Base-by-base conservation (phyloP, 1,140 invertebrate genomes). In the Lepidurus arcticus region DNA sequence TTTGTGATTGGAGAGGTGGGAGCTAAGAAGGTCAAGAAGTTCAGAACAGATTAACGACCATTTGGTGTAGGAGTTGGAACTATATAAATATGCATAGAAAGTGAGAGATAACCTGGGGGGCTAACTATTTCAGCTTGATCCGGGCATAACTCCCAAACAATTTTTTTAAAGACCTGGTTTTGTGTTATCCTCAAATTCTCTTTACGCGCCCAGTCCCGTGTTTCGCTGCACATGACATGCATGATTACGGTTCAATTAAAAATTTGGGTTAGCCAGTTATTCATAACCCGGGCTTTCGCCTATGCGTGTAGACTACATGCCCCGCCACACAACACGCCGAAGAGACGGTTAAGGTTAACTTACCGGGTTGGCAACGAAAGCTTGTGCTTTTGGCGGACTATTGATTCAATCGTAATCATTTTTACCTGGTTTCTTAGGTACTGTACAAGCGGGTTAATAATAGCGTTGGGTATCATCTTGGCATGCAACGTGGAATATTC, bases 401-500 rank as follows among this genome's bases (percentile, higher is more conserved):
- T 65, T 21, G 53, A 65, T 65, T 65, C 8, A 13, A 21, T 65
- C 53, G 53, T 65, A 21, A 7, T 65, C 21, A n/a, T 65, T 65
- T 65, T 9, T 21, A 65, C 13, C 53, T 7, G 53, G 21, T 65
- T 21, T 21, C 16, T 16, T 21, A 10, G 9, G n/a, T 13, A 53
- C 21, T 53, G 24, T 53, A 65, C 53, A 65, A 16, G 8, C 6
- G 53, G 21, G 53, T 13, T 65, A 65, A 65, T 65, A 65, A 65
- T 65, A 65, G 53, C 16, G 53, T 65, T 65, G 53, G 53, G 21
- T 65, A 65, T 21, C 16, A 65, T 13, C 34, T 34, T 65, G 53
- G 53, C n/a, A n/a, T n/a, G n/a, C 53, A 65, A 65, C 53, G 16
- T 65, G 53, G 53, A 65, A 65, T 65, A 65, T 65, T 65, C 16